These are phyloP conservation scores for Junonia oenone DNA, from an alignment of 2,888 invertebrate species.

Conservation along the genomic window DNA sequence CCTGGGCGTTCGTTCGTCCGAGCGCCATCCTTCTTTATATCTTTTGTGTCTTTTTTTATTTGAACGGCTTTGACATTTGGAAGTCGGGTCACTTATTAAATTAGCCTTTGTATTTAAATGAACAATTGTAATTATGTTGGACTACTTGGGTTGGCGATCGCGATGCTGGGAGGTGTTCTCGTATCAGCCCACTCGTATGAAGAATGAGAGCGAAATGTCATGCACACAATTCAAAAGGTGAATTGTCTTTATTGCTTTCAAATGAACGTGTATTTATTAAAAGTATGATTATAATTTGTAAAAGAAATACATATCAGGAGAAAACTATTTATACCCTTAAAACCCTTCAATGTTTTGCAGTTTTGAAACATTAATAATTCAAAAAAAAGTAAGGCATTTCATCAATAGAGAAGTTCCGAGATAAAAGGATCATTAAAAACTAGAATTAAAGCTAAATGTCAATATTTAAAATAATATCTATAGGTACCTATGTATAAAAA, in stretches of 20 bases:
- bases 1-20: constrained; percentile 56
- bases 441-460: too few species aligned
- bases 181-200: neutral
- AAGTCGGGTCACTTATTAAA: constrained; percentile 76
- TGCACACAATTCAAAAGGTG: neutral
- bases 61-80: constrained; percentile 71
- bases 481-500: too few species aligned
- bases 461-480: too few species aligned
- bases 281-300: neutral
- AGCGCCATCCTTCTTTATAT: constrained; percentile 67
- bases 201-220: neutral
- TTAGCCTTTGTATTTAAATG: constrained; percentile 79
- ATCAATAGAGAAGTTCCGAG: too few species aligned
- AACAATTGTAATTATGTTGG: constrained; percentile 66
- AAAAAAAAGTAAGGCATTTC: too few species aligned
- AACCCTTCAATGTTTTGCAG: too few species aligned
- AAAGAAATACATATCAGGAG: too few species aligned
- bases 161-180: constrained; percentile 18
- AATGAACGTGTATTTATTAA: neutral
- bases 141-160: constrained; percentile 30
- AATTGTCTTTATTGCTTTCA: neutral
- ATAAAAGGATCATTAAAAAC: too few species aligned
- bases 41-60: constrained; percentile 59
- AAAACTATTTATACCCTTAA: too few species aligned
- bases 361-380: too few species aligned